Conservation (phyloP, 2,113 vertebrate genomes). For the Penelope pileata region DNA sequence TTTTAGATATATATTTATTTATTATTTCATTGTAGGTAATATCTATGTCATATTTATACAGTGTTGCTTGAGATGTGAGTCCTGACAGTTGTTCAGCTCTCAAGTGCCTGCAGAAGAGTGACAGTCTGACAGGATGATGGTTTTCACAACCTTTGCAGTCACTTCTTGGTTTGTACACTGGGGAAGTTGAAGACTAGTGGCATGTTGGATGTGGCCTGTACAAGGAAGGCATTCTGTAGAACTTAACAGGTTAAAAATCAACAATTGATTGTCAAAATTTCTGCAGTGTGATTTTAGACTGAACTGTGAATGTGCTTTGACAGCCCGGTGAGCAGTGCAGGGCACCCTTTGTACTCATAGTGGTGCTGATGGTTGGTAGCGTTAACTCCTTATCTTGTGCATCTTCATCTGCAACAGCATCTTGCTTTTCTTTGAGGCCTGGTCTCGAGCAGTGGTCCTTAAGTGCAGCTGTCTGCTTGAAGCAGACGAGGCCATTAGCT, state of each 20-base stretch:
- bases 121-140: not conserved
- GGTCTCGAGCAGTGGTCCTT: not conserved
- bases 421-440: not conserved
- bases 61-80: not conserved
- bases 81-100: not conserved
- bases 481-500: not conserved
- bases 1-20: not conserved
- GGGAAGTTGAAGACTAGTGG: not conserved
- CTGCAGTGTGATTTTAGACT: not conserved
- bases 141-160: not conserved
- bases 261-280: not conserved
- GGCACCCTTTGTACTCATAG: not conserved
- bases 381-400: not conserved
- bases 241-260: not conserved
- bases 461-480: not conserved
- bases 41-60: not conserved
- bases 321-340: not conserved
- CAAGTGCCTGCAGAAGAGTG: not conserved
- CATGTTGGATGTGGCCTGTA: not conserved
- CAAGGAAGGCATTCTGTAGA: not conserved
- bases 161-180: rapidly evolving
- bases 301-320: not conserved
- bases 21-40: not conserved
- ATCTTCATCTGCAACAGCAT: not conserved
- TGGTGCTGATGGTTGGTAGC: not conserved